Percentiles rank a stretch among this genome's conserved stretches.
Evolutionary conservation across 2,113 vertebrate species (phyloP).

Genomic region (Morphnarchus princeps): DNA sequence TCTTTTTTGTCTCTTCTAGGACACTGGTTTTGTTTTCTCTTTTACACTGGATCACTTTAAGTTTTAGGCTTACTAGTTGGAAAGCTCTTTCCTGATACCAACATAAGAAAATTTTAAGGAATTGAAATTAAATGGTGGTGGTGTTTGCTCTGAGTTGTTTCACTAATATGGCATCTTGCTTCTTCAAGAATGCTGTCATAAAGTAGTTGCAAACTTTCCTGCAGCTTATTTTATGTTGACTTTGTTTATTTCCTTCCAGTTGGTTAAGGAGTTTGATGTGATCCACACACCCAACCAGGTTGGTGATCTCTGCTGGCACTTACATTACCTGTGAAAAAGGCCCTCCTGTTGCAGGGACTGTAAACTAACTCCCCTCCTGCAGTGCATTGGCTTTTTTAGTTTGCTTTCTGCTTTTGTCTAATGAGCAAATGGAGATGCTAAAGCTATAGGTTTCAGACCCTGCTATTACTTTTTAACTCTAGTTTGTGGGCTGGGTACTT

Average conservation of each 20-base stretch:
- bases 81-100: not conserved
- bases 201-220: not conserved
- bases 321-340: not conserved
- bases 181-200: not conserved
- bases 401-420: not conserved
- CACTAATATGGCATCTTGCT: not conserved
- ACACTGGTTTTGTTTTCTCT: not conserved
- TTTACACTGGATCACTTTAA: not conserved
- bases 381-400: not conserved
- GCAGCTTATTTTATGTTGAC: not conserved
- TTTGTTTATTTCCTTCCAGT: conserved; percentile 51
- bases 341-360: not conserved
- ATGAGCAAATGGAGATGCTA: no score
- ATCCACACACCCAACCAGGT: conserved; percentile 71
- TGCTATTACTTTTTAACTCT: not conserved
- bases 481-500: not conserved
- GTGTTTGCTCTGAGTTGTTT: not conserved
- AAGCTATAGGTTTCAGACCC: not conserved
- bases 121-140: not conserved
- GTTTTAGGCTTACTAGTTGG: not conserved
- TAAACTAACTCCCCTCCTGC: not conserved
- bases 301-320: not conserved
- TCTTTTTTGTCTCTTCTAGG: not conserved
- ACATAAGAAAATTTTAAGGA: not conserved
- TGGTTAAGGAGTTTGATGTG: conserved; percentile 72